These are phyloP conservation scores for Spea hammondii DNA, from an alignment of 2,797 vertebrate genomes.

Conservation along the genomic window DNA sequence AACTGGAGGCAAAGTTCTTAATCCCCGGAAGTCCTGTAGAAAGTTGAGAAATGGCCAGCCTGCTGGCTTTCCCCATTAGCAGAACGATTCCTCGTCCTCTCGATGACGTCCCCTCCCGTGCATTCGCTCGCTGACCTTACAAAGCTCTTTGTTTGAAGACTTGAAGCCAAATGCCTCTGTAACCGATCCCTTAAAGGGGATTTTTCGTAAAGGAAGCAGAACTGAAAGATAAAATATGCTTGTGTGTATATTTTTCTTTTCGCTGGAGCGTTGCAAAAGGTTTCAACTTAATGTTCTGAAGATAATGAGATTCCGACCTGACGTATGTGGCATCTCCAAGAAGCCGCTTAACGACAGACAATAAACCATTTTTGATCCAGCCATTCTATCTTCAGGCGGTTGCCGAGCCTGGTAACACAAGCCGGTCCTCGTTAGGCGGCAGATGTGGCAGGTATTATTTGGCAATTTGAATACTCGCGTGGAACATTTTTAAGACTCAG, in stretches of 20 bases:
- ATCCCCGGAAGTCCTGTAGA: too few relatives aligned
- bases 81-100: too few relatives aligned
- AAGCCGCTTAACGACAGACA: neutral
- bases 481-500: slow-evolving; percentile 30
- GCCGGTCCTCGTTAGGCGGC: slow-evolving; percentile 13
- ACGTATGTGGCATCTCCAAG: neutral
- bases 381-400: neutral
- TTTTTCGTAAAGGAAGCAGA: neutral
- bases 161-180: neutral
- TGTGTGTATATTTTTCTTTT: neutral
- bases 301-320: neutral
- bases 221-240: neutral
- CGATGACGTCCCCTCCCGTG: neutral
- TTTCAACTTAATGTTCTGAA: slow-evolving; percentile 1
- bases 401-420: slow-evolving; percentile 16
- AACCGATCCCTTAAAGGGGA: slow-evolving; percentile 11
- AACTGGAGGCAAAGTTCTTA: too few relatives aligned
- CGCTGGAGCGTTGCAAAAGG: neutral
- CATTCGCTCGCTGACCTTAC: neutral
- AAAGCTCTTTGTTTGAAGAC: neutral
- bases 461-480: slow-evolving; percentile 40
- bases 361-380: neutral
- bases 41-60: too few relatives aligned
- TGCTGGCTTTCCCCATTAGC: too few relatives aligned
- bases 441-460: slow-evolving; percentile 33